Evolutionary conservation across 2,797 vertebrate genomes (phyloP).

Genomic region (Danio albolineatus): DNA sequence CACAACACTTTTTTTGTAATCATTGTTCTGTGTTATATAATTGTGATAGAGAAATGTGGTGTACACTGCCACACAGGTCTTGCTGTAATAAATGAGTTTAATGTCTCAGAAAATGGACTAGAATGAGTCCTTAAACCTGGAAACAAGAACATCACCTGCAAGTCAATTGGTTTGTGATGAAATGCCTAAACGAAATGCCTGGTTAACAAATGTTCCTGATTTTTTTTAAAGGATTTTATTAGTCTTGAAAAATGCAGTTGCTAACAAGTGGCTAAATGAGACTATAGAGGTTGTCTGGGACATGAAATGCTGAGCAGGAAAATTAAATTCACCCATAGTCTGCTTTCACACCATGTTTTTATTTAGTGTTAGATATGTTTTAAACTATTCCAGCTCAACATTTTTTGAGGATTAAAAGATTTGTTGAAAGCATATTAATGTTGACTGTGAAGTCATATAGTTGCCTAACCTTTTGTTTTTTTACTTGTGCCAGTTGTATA

Average conservation of each 20-base stretch:
- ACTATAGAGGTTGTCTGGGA: too few species aligned
- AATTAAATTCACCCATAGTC: background rate
- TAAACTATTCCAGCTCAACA: background rate
- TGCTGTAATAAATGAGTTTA: background rate
- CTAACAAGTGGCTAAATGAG: background rate
- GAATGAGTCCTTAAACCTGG: background rate
- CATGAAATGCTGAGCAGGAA: background rate
- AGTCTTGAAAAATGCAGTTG: background rate
- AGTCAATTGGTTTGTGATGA: background rate
- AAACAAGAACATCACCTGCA: background rate
- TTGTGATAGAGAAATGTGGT: background rate
- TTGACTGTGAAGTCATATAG: background rate
- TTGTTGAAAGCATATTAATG: background rate
- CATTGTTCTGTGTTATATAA: background rate
- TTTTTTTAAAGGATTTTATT: too few species aligned
- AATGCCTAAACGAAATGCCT: background rate
- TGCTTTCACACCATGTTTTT: background rate
- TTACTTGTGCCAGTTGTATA: background rate
- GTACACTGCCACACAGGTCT: background rate
- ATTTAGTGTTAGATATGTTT: background rate
- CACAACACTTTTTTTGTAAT: background rate
- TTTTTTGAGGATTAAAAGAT: background rate
- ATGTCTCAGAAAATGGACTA: background rate
- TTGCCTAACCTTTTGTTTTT: background rate
- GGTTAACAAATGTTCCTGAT: background rate